Percentiles rank a stretch among this genome's conserved stretches.
Evolutionary conservation across 2,888 invertebrate species (phyloP).

Genomic region (Dendrolimus pini): DNA sequence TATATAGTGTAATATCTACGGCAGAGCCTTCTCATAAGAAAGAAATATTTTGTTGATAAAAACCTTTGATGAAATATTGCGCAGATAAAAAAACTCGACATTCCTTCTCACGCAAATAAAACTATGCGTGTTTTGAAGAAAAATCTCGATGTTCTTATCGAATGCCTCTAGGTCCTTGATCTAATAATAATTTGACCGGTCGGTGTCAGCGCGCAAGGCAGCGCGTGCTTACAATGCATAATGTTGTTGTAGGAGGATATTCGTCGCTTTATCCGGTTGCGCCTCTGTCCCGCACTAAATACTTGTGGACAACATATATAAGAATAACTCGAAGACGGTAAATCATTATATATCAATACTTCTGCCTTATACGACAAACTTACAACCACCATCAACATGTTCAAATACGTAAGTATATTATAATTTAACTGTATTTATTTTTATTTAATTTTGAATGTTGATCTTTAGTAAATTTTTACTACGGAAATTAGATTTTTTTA

Average conservation of each 20-base stretch:
- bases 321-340: slow-evolving; percentile 14
- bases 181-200: slow-evolving; percentile 36
- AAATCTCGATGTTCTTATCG: too few species aligned
- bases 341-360: slow-evolving; percentile 26
- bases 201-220: slow-evolving; percentile 44
- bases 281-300: slow-evolving; percentile 17
- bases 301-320: slow-evolving; percentile 36
- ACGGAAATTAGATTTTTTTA: too few species aligned
- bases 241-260: slow-evolving; percentile 51
- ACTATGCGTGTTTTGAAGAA: too few species aligned
- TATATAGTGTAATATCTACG: too few species aligned
- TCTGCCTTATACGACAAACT: slow-evolving; percentile 18
- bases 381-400: slow-evolving; percentile 44
- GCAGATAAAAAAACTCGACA: too few species aligned
- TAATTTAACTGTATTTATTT: slow-evolving; percentile 4
- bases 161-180: slow-evolving; percentile 21
- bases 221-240: slow-evolving; percentile 52
- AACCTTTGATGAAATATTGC: too few species aligned
- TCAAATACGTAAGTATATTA: slow-evolving; percentile 63
- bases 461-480: too few species aligned
- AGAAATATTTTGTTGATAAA: too few species aligned
- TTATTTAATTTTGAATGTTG: neutral
- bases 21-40: too few species aligned
- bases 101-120: too few species aligned
- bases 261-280: slow-evolving; percentile 48